These are phyloP conservation scores for Nysson spinosus DNA, from an alignment of 2,888 invertebrate genomes.

Conservation along the genomic window DNA sequence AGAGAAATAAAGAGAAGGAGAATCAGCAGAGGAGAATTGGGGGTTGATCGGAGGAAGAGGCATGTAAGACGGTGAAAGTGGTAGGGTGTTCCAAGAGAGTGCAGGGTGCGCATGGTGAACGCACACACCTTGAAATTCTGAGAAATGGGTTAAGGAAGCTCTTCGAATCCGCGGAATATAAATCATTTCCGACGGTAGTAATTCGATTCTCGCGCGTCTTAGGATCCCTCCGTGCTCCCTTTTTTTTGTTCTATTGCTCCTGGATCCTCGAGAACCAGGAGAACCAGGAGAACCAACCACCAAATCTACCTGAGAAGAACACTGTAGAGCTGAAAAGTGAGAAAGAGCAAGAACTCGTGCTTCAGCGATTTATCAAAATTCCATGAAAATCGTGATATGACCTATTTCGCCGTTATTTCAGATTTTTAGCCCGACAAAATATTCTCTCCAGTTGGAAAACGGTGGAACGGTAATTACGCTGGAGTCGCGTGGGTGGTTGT, in stretches of 20 bases:
- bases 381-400: constrained; percentile 15
- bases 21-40: constrained; percentile 4
- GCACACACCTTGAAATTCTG: constrained; percentile 53
- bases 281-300: too few species aligned
- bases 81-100: constrained; percentile 1
- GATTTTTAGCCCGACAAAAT: too few species aligned
- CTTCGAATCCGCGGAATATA: constrained; percentile 64
- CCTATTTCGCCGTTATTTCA: constrained; percentile 6
- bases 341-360: constrained; percentile 16
- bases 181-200: constrained; percentile 64
- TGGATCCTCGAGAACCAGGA: constrained; percentile 34
- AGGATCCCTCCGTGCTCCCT: constrained; percentile 19
- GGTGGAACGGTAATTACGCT: constrained; percentile 10
- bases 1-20: constrained; percentile 31
- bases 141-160: constrained; percentile 68
- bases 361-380: constrained; percentile 38
- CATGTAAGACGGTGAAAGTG: background rate
- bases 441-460: background rate
- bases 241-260: constrained; percentile 37
- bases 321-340: too few species aligned
- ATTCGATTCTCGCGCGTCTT: constrained; percentile 61
- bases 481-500: background rate
- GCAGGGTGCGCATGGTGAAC: constrained; percentile 12
- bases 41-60: constrained; percentile 16
- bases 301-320: too few species aligned